Conservation (phyloP, 1,140 invertebrate genomes). For the Leucophenga varia region DNA sequence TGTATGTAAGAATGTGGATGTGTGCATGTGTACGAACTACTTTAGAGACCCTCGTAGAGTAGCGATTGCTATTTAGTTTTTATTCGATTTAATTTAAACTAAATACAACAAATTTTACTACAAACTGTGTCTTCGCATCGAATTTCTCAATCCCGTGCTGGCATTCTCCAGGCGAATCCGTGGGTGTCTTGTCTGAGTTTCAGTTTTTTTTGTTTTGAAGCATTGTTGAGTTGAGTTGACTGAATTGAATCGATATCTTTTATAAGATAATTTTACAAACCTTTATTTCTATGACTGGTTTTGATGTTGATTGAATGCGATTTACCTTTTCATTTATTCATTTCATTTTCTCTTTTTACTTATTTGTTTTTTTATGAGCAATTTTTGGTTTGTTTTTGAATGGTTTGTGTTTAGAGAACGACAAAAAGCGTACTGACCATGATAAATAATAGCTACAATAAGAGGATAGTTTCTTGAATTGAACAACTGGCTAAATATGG, state of each 20-base stretch:
- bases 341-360: constrained; percentile 10
- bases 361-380: constrained; percentile 32
- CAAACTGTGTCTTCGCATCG: constrained; percentile 22
- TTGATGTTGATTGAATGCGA: too few relatives aligned
- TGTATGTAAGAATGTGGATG: background rate
- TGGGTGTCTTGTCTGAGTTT: constrained; percentile 24
- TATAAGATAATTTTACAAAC: constrained; percentile 40
- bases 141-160: constrained; percentile 5
- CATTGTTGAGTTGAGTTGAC: too few relatives aligned
- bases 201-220: constrained; percentile 8
- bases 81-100: constrained; percentile 35
- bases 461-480: too few relatives aligned
- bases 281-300: too few relatives aligned
- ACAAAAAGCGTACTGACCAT: constrained; percentile 19
- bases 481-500: too few relatives aligned
- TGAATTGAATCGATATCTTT: constrained; percentile 16
- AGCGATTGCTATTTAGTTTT: constrained; percentile 24
- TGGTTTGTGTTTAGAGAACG: too few relatives aligned
- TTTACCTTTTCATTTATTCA: too few relatives aligned
- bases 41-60: constrained; percentile 40
- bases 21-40: constrained; percentile 24
- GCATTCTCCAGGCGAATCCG: constrained; percentile 17
- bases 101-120: constrained; percentile 22
- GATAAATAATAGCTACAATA: constrained; percentile 20
- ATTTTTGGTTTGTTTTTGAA: constrained; percentile 23